Conservation (phyloP, 1,140 invertebrate species). For the Oscheius sp. region DNA sequence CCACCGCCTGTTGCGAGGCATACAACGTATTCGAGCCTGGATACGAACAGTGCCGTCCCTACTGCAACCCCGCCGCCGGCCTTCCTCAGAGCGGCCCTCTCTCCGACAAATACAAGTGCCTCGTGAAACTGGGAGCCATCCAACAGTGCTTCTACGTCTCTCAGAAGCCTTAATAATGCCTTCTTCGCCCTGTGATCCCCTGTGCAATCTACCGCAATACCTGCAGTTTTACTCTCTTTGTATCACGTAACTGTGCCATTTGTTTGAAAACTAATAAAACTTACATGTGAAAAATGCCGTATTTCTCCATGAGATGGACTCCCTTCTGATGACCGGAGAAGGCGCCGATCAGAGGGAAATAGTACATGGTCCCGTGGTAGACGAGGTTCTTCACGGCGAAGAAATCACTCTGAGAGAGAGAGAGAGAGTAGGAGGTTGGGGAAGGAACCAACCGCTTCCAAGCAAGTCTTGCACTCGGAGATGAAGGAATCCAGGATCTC, state of each 20-base stretch:
- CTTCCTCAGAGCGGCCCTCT: slow-evolving; percentile 59
- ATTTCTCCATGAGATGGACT: slow-evolving; percentile 4
- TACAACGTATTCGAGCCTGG: slow-evolving; percentile 58
- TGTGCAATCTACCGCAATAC: slow-evolving; percentile 2
- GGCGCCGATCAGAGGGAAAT: slow-evolving; percentile 28
- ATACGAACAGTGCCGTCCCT: slow-evolving; percentile 60
- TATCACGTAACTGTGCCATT: slow-evolving; percentile 18
- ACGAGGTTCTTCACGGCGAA: slow-evolving; percentile 6
- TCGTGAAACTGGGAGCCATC: slow-evolving; percentile 56
- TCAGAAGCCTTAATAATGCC: slow-evolving; percentile 48
- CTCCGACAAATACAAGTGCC: slow-evolving; percentile 57
- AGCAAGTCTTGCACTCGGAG: background rate
- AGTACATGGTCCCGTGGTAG: slow-evolving; percentile 17
- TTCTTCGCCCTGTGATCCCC: background rate
- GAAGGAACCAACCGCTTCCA: background rate
- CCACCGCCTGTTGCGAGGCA: slow-evolving; percentile 57
- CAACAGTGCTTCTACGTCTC: slow-evolving; percentile 59
- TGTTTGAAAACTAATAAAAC: slow-evolving; percentile 28
- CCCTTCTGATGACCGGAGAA: slow-evolving; percentile 10
- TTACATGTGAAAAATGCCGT: slow-evolving; percentile 32
- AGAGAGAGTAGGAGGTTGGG: too few species aligned
- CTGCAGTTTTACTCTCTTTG: slow-evolving; percentile 18
- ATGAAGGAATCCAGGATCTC: background rate
- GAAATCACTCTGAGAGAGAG: too few species aligned
- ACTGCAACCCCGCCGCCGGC: slow-evolving; percentile 58